phyloP scores from a whole-genome alignment of 2,113 vertebrate genomes.

The Neoarius graeffei region DNA sequence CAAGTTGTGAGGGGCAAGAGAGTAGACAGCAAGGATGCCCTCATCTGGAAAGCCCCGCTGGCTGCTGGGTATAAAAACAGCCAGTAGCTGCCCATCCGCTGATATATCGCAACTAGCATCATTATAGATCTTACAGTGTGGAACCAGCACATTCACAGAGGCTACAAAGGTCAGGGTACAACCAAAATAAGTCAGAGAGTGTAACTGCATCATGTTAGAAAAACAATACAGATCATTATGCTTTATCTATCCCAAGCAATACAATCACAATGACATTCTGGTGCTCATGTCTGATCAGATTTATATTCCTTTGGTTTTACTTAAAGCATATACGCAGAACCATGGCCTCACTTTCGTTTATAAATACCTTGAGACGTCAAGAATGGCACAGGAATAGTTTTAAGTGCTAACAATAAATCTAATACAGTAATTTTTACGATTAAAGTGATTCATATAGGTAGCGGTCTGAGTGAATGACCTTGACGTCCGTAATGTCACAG shows the following conservation, averaged over 20 bases:
- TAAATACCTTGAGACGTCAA: no score
- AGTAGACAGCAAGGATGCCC: conserved; percentile 96
- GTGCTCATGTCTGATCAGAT: background rate
- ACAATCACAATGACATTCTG: background rate
- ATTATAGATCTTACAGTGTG: conserved; percentile 99
- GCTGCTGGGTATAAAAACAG: conserved; percentile 97
- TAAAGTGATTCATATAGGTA: no score
- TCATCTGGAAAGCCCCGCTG: conserved; percentile 96
- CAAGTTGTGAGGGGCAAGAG: conserved; percentile 95
- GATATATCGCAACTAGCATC: conserved; percentile 99
- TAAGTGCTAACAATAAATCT: no score
- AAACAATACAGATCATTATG: background rate
- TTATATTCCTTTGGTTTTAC: background rate
- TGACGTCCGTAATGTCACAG: no score
- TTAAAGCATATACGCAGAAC: no score
- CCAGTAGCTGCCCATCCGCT: conserved; percentile 92
- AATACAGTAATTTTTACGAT: no score
- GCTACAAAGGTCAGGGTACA: conserved; percentile 66
- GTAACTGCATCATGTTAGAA: background rate
- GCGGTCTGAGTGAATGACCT: no score
- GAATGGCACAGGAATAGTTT: no score
- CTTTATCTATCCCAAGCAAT: no score
- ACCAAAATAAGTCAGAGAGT: background rate
- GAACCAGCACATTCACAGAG: conserved; percentile 94
- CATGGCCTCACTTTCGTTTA: no score